Percentiles rank a stretch among this genome's conserved stretches.
These are phyloP conservation scores for Philereme transversata DNA, from an alignment of 2,888 invertebrate genomes.

Conservation along the genomic window DNA sequence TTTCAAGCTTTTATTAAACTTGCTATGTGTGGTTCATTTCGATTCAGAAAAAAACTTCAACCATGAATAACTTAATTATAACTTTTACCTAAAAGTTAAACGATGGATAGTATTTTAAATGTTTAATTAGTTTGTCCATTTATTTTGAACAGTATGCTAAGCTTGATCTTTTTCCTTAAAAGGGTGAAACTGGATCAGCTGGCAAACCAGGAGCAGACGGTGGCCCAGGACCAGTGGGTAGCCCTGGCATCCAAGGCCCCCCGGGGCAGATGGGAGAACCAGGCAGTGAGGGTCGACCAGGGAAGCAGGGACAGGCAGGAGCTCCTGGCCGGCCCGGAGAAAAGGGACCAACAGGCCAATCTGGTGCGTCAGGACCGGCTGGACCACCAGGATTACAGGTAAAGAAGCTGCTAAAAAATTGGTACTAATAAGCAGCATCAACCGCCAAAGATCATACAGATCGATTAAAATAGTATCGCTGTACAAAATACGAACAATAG, in stretches of 20 bases:
- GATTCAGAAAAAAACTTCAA: too few relatives aligned
- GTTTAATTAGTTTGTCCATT: too few relatives aligned
- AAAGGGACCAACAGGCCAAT: constrained; percentile 88
- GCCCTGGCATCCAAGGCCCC: constrained; percentile 87
- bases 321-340: constrained; percentile 90
- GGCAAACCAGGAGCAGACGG: constrained; percentile 91
- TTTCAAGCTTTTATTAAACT: too few relatives aligned
- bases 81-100: too few relatives aligned
- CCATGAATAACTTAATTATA: too few relatives aligned
- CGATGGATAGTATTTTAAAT: too few relatives aligned
- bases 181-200: constrained; percentile 89
- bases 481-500: too few relatives aligned
- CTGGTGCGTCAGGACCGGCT: constrained; percentile 85
- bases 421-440: too few relatives aligned
- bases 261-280: constrained; percentile 85
- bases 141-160: too few relatives aligned
- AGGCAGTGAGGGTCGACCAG: constrained; percentile 85
- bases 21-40: too few relatives aligned
- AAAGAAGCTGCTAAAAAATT: constrained; percentile 32
- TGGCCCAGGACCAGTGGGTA: constrained; percentile 87
- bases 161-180: constrained; percentile 3
- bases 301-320: constrained; percentile 89
- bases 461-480: too few relatives aligned
- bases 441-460: too few relatives aligned
- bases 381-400: constrained; percentile 89